Evolutionary conservation across 2,113 vertebrate species (phyloP), one percentile per base, ranked within the genome.

Genomic region (Circaetus cinerascens): DNA sequence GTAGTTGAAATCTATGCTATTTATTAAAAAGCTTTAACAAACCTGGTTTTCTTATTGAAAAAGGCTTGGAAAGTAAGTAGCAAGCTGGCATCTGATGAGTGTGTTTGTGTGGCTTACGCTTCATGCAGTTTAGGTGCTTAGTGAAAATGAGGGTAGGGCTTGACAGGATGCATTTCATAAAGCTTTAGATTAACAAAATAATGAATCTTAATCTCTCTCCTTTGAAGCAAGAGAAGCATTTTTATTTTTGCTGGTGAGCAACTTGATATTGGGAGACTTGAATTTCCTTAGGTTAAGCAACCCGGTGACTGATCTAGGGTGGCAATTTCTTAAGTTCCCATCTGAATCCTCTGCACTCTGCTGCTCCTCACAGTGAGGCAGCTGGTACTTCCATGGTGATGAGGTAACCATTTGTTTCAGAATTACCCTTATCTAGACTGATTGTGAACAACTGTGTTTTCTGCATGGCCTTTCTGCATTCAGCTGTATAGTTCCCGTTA

Each of bases 361-460:
- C 64, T 78, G 59, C 38, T 73, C 26, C 43, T 57, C 1, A 0
- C 19, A 29, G 15, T 9, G 57, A 66, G n/a, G 46, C 67, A 66
- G 46, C 62, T 38, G 20, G 15, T 51, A 5, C 29, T 71, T 30
- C 64, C 19, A 5, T 5, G 34, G 48, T 15, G 16, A 32, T 32
- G 20, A n/a, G 43, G 38, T 30, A 51, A 56, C 57, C 0, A 0
- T 55, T 53, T 45, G 11, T 38, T 46, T 72, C 64, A 56, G 46
- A 78, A 50, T 60, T 71, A 11, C 15, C 40, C 3, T 50, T 26
- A 5, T 5, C 40, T 32, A 21, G 38, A 10, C 15, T 29, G 82
- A 25, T 12, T 16, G 45, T 15, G 43, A 46, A 32, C 2, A 0
- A 32, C 36, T 0, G 0, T 27, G 8, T 45, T 62, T 55, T 68